phyloP scores from a whole-genome alignment of 2,888 invertebrate species.

The Drosophila eohydei region DNA sequence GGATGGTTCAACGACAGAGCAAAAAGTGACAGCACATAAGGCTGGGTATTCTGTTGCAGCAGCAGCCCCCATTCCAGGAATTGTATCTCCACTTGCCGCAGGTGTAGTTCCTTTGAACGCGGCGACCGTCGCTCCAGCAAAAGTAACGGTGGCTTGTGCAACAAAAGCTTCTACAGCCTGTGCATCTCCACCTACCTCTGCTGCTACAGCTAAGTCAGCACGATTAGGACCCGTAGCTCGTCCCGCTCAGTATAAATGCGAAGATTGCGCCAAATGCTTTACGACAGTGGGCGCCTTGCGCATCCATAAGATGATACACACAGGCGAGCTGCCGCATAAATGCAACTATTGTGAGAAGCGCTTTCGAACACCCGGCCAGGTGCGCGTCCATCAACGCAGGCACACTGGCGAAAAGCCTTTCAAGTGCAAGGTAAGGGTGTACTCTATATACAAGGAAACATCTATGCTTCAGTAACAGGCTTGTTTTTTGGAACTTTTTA shows the following conservation, averaged over 20 bases:
- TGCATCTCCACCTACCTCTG: constrained; percentile 31
- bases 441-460: neutral
- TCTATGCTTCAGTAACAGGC: neutral
- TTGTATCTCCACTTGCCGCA: neutral
- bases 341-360: constrained; percentile 82
- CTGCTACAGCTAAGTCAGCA: neutral
- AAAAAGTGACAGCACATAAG: neutral
- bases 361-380: constrained; percentile 82
- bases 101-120: no score
- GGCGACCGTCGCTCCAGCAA: neutral
- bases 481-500: neutral
- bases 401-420: constrained; percentile 83
- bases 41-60: neutral
- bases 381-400: constrained; percentile 82
- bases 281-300: constrained; percentile 77
- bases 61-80: neutral
- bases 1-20: no score
- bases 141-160: neutral
- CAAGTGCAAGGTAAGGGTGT: constrained; percentile 75
- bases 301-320: constrained; percentile 81
- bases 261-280: constrained; percentile 75
- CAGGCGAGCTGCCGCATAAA: constrained; percentile 81
- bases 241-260: constrained; percentile 51
- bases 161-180: neutral
- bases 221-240: neutral